A percentile compares a stretch with the other conserved stretches of the same genome.
phyloP scores from a whole-genome alignment of 2,797 vertebrate species.

The Atherinosoma microstoma region DNA sequence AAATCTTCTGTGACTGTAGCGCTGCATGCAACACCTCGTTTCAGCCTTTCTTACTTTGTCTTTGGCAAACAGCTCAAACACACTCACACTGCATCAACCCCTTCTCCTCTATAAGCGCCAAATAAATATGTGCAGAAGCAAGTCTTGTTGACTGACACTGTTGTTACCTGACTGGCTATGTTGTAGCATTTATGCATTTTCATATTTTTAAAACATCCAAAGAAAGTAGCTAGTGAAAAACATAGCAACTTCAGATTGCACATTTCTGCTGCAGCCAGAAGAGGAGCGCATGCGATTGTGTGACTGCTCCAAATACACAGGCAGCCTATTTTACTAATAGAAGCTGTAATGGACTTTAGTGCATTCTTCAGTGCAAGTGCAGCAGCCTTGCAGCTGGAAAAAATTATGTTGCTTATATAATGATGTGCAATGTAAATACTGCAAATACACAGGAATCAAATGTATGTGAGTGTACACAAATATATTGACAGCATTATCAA shows the following conservation, averaged over 20 bases:
- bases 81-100: neutral
- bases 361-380: neutral
- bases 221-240: neutral
- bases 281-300: neutral
- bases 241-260: neutral
- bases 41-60: neutral
- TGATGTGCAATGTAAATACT: neutral
- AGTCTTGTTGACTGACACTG: neutral
- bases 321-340: neutral
- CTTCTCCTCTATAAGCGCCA: neutral
- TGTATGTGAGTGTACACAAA: neutral
- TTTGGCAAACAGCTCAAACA: neutral
- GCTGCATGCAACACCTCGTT: neutral
- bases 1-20: neutral
- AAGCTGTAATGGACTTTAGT: neutral
- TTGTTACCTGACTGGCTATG: neutral
- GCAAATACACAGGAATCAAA: neutral
- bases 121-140: neutral
- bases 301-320: neutral
- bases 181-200: neutral
- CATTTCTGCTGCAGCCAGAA: constrained; percentile 1
- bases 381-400: neutral
- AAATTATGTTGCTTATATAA: neutral
- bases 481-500: neutral
- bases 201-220: neutral